Base-by-base conservation (phyloP, 2,888 invertebrate genomes). In the Iselma pallidipennis region DNA sequence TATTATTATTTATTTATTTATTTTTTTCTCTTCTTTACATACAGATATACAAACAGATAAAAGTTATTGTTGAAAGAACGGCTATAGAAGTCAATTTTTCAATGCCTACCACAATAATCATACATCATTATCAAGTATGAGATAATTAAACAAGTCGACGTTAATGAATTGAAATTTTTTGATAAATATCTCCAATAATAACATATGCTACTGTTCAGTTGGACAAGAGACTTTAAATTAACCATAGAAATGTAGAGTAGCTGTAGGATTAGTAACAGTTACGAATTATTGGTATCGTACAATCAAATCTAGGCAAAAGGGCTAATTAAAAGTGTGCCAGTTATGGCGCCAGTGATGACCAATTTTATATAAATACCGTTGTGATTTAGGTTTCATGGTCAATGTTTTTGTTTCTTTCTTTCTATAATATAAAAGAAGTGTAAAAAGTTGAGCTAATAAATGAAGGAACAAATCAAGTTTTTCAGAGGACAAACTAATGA, bases 401-500 rank as follows among this genome's bases (percentile, higher is more conserved):
- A 37, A 42, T 42, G 19, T 42, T 21, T 21, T 42, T 42, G 21
- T 37, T 37, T 1, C 10, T 42, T 42, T 42, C 9, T 42, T 10
- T 21, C 10, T 42, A 10, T 42, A 19, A 7, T 16, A 19, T 21
- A 37, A 16, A 16, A 19, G 37, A 37, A 16, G 19, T 21, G 42
- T 42, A 42, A 42, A 42, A 19, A 42, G 9, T 42, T 42, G 42
- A 19, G 42, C 42, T 42, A 42, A 42, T 42, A 42, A 42, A 49
- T 51, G 16, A 19, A 57, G 37, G 53, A 57, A 55, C 59, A 60
- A 69, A 67, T 64, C 68, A 65, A 71, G 64, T 69, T 67, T 66
- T 69, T 65, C 67, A 63, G 57, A 68, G 53, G 67, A 67, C 65
- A 61, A 55, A 61, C 64, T 71, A 71, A 67, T 71, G 71, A 71